Conservation (phyloP, 2,888 invertebrate species). For the Arge pagana region DNA sequence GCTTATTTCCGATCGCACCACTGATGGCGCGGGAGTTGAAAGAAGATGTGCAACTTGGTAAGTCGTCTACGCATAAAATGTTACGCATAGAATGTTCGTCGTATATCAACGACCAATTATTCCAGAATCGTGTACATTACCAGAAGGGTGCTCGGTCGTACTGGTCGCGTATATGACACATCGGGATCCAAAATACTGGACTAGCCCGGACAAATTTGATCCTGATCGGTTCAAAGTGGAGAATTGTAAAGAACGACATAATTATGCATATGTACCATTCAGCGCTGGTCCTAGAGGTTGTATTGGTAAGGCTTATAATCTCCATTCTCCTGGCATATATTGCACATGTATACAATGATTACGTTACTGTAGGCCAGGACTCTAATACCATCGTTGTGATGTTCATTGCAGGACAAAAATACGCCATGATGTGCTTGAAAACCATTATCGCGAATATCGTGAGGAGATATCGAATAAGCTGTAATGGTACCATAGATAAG, state of each 20-base stretch:
- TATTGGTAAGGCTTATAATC: constrained; percentile 22
- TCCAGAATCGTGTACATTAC: constrained; percentile 22
- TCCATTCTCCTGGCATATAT: constrained; percentile 2
- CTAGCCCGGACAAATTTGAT: constrained; percentile 21
- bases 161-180: constrained; percentile 12
- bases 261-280: constrained; percentile 27
- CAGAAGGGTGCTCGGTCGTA: constrained; percentile 21
- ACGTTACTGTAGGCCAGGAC: no score
- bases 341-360: no score
- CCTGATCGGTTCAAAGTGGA: constrained; percentile 24
- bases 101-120: background rate
- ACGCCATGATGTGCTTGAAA: constrained; percentile 35
- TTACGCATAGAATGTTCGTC: background rate
- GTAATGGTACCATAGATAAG: background rate
- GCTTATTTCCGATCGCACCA: constrained; percentile 30
- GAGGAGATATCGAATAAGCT: constrained; percentile 27
- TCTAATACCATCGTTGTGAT: no score
- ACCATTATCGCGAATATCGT: constrained; percentile 35
- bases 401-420: constrained; percentile 39
- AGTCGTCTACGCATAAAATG: background rate
- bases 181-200: constrained; percentile 24
- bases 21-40: constrained; percentile 25
- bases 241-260: constrained; percentile 17
- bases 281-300: constrained; percentile 34
- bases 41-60: constrained; percentile 27